Base-by-base conservation (phyloP, 2,797 vertebrate genomes). In the Pseudochirops cupreus region DNA sequence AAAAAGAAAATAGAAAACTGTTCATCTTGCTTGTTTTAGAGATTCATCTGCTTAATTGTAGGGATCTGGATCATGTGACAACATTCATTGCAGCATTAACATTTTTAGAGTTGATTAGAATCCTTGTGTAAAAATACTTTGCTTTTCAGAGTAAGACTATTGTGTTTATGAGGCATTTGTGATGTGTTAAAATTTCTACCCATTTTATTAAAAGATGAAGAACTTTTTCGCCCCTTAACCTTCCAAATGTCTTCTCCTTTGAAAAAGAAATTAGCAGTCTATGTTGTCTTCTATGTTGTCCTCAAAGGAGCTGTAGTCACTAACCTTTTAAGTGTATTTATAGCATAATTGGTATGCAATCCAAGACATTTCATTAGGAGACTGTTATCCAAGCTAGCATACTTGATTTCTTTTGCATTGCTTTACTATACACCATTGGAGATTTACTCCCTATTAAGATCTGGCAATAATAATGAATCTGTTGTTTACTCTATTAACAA, bases 181-280 rank as follows among this genome's bases (percentile, higher is more conserved):
- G 87, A 93, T 90, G 67, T 90, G 91, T 96, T 96, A 96, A 95
- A 95, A 39, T 94, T 33, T 21, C 93, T 24, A 93, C 31, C 16
- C 31, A 96, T 96, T 96, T 97, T 95, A 4, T 95, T 93, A 92
- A 96, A 93, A 94, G n/a, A 39, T 91, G 16, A 57, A 96, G 90
- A 91, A 97, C 95, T 95, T 97, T 93, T 94, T 90, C 62, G 46
- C 46, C 14, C 96, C 90, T 91, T 94, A 95, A 92, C 4, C 58
- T 96, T 97, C 91, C 91, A 96, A 96, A 95, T 95, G 59, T 95
- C 92, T 97, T 93, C 91, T 54, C 53, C 95, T 97, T 97, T 95
- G 92, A 97, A 94, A 96, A 91, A 91, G 91, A 93, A 95, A 97
- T 96, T 56, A 55, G 56, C 91, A 57, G 33, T 93, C 67, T 46